Percentiles rank a stretch among this genome's conserved stretches.
phyloP scores from a whole-genome alignment of 2,888 invertebrate genomes.

The Drosophila neonasuta region DNA sequence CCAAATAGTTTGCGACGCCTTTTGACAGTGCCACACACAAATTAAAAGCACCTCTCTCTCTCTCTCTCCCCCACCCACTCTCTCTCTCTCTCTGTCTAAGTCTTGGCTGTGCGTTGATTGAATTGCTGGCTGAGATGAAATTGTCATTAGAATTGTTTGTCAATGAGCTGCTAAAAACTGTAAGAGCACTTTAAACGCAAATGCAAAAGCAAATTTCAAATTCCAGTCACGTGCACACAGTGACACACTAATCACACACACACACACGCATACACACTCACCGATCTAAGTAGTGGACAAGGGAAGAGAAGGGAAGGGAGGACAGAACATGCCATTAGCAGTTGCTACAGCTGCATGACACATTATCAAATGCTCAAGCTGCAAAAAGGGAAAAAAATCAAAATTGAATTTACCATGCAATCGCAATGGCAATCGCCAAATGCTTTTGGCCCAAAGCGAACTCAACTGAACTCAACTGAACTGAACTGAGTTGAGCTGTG shows the following conservation, averaged over 20 bases:
- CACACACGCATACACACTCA: neutral
- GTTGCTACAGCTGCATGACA: constrained; percentile 52
- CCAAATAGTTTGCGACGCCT: constrained; percentile 34
- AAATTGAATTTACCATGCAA: constrained; percentile 70
- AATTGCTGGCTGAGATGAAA: constrained; percentile 37
- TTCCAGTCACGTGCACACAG: constrained; percentile 67
- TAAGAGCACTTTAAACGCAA: constrained; percentile 26
- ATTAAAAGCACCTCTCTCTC: constrained; percentile 5
- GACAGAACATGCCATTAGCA: constrained; percentile 46
- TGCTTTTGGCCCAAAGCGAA: constrained; percentile 14
- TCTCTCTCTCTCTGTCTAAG: neutral
- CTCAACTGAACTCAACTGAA: constrained; percentile 33
- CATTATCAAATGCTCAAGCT: constrained; percentile 63
- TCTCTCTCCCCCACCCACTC: neutral
- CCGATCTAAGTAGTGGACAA: constrained; percentile 1
- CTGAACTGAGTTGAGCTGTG: constrained; percentile 34
- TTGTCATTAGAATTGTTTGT: constrained; percentile 61
- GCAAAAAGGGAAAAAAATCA: constrained; percentile 50
- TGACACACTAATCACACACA: constrained; percentile 68
- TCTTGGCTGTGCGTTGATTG: constrained; percentile 3
- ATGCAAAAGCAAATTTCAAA: constrained; percentile 52
- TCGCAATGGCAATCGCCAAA: constrained; percentile 22
- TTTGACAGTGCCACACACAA: constrained; percentile 28
- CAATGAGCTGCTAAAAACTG: constrained; percentile 57
- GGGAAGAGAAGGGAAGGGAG: neutral